Evolutionary conservation across 2,797 vertebrate species (phyloP).

Genomic region (Eulemur albifrons): DNA sequence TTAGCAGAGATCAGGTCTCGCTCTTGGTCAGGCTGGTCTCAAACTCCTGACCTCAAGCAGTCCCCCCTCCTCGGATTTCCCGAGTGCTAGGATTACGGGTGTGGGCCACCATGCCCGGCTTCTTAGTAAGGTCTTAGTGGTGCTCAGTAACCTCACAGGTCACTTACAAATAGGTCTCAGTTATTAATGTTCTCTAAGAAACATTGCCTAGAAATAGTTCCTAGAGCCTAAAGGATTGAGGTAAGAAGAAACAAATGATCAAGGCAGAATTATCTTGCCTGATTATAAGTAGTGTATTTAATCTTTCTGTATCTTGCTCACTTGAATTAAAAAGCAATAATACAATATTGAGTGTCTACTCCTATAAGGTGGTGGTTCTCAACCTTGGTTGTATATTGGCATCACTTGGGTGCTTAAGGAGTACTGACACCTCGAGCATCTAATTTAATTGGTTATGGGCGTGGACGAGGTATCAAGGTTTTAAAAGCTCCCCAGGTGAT

Average conservation of each 20-base stretch:
- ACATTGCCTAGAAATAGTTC: background rate
- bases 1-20: too few relatives aligned
- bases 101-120: too few relatives aligned
- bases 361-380: background rate
- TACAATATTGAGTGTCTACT: background rate
- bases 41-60: too few relatives aligned
- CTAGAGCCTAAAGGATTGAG: slow-evolving; percentile 31
- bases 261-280: background rate
- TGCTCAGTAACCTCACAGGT: background rate
- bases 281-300: slow-evolving; percentile 2
- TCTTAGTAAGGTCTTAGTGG: background rate
- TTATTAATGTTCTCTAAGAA: slow-evolving; percentile 30
- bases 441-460: background rate
- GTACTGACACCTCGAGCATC: background rate
- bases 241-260: background rate
- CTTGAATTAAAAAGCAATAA: slow-evolving; percentile 29
- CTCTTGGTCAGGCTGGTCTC: too few relatives aligned
- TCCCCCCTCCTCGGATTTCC: too few relatives aligned
- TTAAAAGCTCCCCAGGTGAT: background rate
- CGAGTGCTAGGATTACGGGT: too few relatives aligned
- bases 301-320: slow-evolving; percentile 23
- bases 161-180: slow-evolving; percentile 16
- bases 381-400: background rate
- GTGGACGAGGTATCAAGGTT: background rate
- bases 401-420: background rate